These are phyloP conservation scores for Hyperopisus bebe DNA, from an alignment of 2,113 vertebrate genomes.

Conservation along the genomic window DNA sequence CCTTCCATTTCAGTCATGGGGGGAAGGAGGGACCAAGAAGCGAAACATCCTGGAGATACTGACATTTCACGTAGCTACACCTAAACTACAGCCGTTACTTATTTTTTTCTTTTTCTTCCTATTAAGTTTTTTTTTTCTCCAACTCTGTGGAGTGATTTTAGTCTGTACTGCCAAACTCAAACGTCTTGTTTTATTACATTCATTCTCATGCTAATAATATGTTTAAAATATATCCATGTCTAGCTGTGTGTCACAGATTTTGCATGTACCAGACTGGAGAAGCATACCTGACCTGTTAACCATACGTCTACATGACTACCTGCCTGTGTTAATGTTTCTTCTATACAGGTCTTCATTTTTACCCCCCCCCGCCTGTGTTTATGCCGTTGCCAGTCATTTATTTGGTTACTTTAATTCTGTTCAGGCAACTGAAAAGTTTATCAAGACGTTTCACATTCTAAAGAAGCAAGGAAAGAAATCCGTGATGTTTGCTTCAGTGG, in stretches of 20 bases:
- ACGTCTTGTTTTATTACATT: conserved; percentile 62
- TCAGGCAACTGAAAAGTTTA: conserved; percentile 38
- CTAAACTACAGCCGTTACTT: conserved; percentile 51
- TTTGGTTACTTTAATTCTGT: conserved; percentile 46
- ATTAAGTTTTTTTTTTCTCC: conserved; percentile 30
- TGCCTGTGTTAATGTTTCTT: conserved; percentile 57
- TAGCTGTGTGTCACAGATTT: conserved; percentile 65
- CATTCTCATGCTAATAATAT: conserved; percentile 64
- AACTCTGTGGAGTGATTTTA: conserved; percentile 50
- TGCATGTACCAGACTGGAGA: conserved; percentile 70
- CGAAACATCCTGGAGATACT: conserved; percentile 59
- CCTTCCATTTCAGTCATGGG: conserved; percentile 69
- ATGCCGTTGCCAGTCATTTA: conserved; percentile 49
- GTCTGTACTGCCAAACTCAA: conserved; percentile 62
- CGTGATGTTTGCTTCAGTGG: conserved; percentile 61
- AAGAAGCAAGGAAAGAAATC: conserved; percentile 43
- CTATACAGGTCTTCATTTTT: conserved; percentile 37
- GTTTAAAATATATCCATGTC: conserved; percentile 62
- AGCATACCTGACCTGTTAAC: conserved; percentile 58
- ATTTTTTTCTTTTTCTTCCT: background rate
- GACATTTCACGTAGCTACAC: conserved; percentile 73
- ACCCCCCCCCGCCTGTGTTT: conserved; percentile 46
- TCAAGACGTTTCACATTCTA: conserved; percentile 54
- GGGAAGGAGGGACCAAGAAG: conserved; percentile 36
- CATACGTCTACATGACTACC: conserved; percentile 32